Evolutionary conservation across 92 coral and sea anemone genomes (phyloP), one percentile per base, ranked within the genome.

Genomic region (Bergia sp.): DNA sequence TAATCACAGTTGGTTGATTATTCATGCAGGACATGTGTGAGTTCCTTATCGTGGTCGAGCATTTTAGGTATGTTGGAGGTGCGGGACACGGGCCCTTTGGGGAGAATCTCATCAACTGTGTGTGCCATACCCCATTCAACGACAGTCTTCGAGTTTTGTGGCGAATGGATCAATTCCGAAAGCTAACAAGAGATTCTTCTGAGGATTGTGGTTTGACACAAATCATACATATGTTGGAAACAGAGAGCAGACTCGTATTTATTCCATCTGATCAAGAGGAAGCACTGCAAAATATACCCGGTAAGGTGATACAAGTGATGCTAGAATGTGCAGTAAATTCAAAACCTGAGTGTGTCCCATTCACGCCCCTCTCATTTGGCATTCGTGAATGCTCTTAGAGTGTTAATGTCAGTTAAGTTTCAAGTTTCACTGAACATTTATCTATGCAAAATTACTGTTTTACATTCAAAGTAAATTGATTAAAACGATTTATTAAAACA

Each of bases 41-140:
- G 86, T 92, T 92, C 65, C 1, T 92, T 12, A 75, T 92, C 4
- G 66, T 81, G 13, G 88, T 92, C 38, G 86, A 92, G 9, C 10
- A 89, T 37, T 92, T 92, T 69, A 92, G 81, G 66, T 92, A 81
- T 86, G 92, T 81, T 39, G 94, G 94, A 21, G 94, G 86, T 7
- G 94, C 86, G 18, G 94, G 94, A 1, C 89, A 92, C 90, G 75
- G 85, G 1, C 94, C 86, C 38, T 92, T 92, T 86, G 92, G 89
- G 5, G 75, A 80, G 7, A 44, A 92, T 21, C 21, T 92, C 37
- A 36, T 50, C 16, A 79, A 89, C 55, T 73, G 92, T 36, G 64
- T 79, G 7, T 38, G 65, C 4, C 75, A 81, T 50, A 20, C 90
- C 16, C 89, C 92, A 8, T 29, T 92, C 29, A 53, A 29, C 29